Percentiles rank a stretch among this genome's conserved stretches.
Conservation (phyloP, 2,797 vertebrate species). For the Salmo trutta region DNA sequence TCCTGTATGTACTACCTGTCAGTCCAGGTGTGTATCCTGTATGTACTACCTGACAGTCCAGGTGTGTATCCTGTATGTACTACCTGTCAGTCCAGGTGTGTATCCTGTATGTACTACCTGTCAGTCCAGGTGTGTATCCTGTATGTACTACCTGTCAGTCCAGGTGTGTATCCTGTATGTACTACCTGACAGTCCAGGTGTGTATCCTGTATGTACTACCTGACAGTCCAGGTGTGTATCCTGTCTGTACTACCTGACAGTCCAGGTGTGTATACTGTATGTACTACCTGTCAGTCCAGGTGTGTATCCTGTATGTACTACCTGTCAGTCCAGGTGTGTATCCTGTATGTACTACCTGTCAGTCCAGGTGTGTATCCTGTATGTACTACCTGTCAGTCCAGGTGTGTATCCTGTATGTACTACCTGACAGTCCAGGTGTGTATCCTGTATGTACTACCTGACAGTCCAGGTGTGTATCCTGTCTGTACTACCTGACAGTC, state of each 20-base stretch:
- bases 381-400: slow-evolving; percentile 72
- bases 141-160: slow-evolving; percentile 73
- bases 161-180: slow-evolving; percentile 87
- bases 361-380: slow-evolving; percentile 92
- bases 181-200: too few species aligned
- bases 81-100: too few species aligned
- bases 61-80: slow-evolving; percentile 85
- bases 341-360: slow-evolving; percentile 38
- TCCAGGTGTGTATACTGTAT: too few species aligned
- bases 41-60: slow-evolving; percentile 72
- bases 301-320: slow-evolving; percentile 83
- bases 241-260: slow-evolving; percentile 60
- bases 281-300: slow-evolving; percentile 75
- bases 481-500: slow-evolving; percentile 38
- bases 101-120: slow-evolving; percentile 15
- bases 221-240: slow-evolving; percentile 90
- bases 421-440: too few species aligned
- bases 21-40: slow-evolving; percentile 92
- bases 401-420: slow-evolving; percentile 85
- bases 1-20: slow-evolving; percentile 48
- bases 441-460: slow-evolving; percentile 34
- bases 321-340: too few species aligned
- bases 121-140: slow-evolving; percentile 91
- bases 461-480: slow-evolving; percentile 91
- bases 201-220: too few species aligned